phyloP scores from a whole-genome alignment of 2,113 vertebrate genomes.

The Eonycteris spelaea region DNA sequence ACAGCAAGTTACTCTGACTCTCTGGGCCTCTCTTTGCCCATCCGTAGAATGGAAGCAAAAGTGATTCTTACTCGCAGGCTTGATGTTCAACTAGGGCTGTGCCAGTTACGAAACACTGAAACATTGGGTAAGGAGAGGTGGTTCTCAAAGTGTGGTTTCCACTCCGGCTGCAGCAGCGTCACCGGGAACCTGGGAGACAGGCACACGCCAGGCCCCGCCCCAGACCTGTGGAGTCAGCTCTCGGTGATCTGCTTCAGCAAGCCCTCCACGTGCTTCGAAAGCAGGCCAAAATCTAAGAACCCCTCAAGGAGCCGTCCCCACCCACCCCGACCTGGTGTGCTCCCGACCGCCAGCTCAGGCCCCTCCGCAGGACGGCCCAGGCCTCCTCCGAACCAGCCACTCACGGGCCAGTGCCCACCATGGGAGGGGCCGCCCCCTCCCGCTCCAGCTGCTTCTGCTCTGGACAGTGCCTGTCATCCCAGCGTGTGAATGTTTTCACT shows the following conservation, averaged over 20 bases:
- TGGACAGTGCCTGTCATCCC: background rate
- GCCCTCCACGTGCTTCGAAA: background rate
- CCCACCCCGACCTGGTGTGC: background rate
- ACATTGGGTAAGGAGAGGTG: background rate
- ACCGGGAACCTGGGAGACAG: background rate
- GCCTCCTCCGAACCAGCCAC: background rate
- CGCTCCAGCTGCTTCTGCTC: background rate
- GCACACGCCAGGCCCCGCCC: background rate
- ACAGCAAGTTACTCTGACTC: background rate
- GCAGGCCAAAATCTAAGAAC: background rate
- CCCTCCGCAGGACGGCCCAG: background rate
- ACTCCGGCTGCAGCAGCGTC: background rate
- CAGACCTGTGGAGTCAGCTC: background rate
- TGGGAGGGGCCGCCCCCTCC: background rate
- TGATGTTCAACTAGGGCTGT: background rate
- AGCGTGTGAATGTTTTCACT: background rate
- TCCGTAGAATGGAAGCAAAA: background rate
- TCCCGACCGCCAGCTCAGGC: background rate
- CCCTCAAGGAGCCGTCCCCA: background rate
- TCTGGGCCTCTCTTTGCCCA: background rate
- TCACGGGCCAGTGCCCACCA: background rate
- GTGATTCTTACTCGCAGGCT: background rate
- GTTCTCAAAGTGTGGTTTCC: background rate
- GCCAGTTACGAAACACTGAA: background rate
- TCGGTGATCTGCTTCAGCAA: background rate